Percentiles rank a stretch among this genome's conserved stretches.
Conservation (phyloP, 2,113 vertebrate genomes). For the Podarcis raffonei region DNA sequence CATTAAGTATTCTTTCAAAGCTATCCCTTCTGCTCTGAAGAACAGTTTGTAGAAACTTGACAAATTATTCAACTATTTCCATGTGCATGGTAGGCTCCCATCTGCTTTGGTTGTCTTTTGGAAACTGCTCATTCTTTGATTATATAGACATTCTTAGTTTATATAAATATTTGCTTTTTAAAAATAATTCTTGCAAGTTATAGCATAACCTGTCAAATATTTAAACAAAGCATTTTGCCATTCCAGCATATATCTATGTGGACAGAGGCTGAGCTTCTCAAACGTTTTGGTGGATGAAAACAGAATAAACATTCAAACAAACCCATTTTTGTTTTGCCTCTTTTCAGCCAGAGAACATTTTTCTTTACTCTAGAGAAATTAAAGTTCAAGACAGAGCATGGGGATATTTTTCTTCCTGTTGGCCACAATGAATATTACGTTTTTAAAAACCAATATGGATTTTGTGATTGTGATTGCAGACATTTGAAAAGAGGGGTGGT, state of each 20-base stretch:
- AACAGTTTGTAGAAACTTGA: neutral
- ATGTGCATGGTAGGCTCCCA: neutral
- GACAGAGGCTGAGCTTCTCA: neutral
- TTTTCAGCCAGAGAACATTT: neutral
- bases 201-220: neutral
- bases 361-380: conserved; percentile 21
- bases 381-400: neutral
- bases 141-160: neutral
- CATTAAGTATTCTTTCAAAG: neutral
- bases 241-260: neutral
- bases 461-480: neutral
- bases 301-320: neutral
- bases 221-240: conserved; percentile 18
- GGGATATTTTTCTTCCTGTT: neutral
- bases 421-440: neutral
- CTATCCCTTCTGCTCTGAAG: neutral
- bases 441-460: neutral
- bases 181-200: conserved; percentile 21
- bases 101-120: neutral
- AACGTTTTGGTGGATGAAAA: conserved; percentile 10
- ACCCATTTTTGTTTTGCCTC: neutral
- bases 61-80: conserved; percentile 1
- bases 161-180: conserved; percentile 16
- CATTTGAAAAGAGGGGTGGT: neutral
- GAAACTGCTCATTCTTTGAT: neutral